These are phyloP conservation scores for Sus scrofa DNA, from an alignment of 2,113 vertebrate genomes.

Conservation along the genomic window T2T-Sscrofa CM000812.6:287514501-287515000, in stretches of 20 bases:
- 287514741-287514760: not conserved
- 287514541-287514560: accelerated
- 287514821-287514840: not conserved
- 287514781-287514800: not conserved
- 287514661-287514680: not conserved
- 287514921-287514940: accelerated
- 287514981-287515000: accelerated
- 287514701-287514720: too few relatives aligned
- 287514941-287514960: not conserved
- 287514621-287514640: not conserved
- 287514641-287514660: too few relatives aligned
- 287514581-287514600: accelerated
- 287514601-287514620: accelerated
- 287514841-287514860: not conserved
- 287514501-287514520: accelerated
- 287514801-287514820: not conserved
- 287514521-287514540: accelerated
- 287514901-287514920: not conserved
- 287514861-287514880: accelerated
- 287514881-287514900: accelerated
- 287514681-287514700: too few relatives aligned
- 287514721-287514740: too few relatives aligned
- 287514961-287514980: accelerated
- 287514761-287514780: not conserved
- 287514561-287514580: accelerated